phyloP scores from a whole-genome alignment of 2,113 vertebrate species.

The Octodon degus region DNA sequence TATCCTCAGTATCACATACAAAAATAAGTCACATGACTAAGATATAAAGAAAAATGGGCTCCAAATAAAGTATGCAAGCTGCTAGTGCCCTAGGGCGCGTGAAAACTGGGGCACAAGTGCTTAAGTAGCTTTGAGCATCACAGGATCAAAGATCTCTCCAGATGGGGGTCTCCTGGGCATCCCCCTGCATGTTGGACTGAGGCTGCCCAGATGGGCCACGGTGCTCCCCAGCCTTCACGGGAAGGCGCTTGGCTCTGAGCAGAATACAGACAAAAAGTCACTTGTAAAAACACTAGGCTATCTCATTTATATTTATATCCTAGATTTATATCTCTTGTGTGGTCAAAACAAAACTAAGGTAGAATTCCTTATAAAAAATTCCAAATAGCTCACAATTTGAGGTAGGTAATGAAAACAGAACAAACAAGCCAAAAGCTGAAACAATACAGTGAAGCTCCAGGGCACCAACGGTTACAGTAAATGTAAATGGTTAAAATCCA shows the following conservation, averaged over 20 bases:
- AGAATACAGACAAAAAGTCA: not conserved
- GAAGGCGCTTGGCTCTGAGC: not conserved
- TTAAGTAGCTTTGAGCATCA: accelerated
- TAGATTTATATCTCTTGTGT: not conserved
- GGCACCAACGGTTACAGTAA: not conserved
- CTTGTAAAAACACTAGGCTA: not conserved
- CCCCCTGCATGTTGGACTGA: not conserved
- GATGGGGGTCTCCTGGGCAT: not conserved
- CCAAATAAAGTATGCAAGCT: accelerated
- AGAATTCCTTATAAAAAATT: not conserved
- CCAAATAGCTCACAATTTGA: not conserved
- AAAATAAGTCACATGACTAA: not conserved
- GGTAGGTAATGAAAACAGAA: not conserved
- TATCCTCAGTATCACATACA: not conserved
- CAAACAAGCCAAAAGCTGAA: not conserved
- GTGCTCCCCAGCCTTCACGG: too few relatives aligned
- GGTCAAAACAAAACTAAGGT: not conserved
- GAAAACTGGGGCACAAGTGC: too few relatives aligned
- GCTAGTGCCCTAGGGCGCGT: not conserved
- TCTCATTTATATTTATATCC: not conserved
- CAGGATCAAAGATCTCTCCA: not conserved
- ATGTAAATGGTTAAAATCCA: not conserved
- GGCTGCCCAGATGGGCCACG: not conserved
- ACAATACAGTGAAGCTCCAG: not conserved
- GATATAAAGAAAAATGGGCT: not conserved